Evolutionary conservation across 2,113 vertebrate species (phyloP).

Genomic region (Siniperca chuatsi): DNA sequence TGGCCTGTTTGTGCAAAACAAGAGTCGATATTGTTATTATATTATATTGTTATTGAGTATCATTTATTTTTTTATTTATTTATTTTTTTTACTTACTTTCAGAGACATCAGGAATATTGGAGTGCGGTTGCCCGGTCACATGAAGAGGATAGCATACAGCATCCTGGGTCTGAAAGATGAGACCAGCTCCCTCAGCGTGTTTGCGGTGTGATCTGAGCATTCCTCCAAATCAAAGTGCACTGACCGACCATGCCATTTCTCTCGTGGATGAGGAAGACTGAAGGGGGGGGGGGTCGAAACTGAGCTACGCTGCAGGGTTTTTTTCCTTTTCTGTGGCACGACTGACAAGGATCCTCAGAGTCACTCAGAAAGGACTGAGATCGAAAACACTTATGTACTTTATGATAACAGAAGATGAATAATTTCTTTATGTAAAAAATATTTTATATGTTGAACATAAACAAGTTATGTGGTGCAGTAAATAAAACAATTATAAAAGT

Average conservation of each 20-base stretch:
- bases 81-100: constrained; percentile 12
- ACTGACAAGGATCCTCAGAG: constrained; percentile 67
- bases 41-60: not conserved
- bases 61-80: not conserved
- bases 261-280: constrained; percentile 54
- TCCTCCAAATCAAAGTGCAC: constrained; percentile 73
- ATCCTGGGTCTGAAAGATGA: constrained; percentile 94
- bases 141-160: constrained; percentile 95
- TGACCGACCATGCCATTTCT: constrained; percentile 73
- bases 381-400: constrained; percentile 74
- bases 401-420: constrained; percentile 57
- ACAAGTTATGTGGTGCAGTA: constrained; percentile 40
- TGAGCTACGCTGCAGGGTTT: constrained; percentile 27
- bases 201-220: constrained; percentile 82
- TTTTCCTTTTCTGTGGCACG: constrained; percentile 19
- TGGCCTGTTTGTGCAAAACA: not conserved
- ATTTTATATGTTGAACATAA: constrained; percentile 55
- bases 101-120: constrained; percentile 94
- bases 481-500: constrained; percentile 37
- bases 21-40: constrained; percentile 10
- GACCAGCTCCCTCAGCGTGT: constrained; percentile 86
- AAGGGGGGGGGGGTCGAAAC: constrained; percentile 21
- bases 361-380: constrained; percentile 68
- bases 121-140: constrained; percentile 93
- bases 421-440: constrained; percentile 64